phyloP scores from a whole-genome alignment of 2,797 vertebrate genomes.

The Chromis chromis region DNA sequence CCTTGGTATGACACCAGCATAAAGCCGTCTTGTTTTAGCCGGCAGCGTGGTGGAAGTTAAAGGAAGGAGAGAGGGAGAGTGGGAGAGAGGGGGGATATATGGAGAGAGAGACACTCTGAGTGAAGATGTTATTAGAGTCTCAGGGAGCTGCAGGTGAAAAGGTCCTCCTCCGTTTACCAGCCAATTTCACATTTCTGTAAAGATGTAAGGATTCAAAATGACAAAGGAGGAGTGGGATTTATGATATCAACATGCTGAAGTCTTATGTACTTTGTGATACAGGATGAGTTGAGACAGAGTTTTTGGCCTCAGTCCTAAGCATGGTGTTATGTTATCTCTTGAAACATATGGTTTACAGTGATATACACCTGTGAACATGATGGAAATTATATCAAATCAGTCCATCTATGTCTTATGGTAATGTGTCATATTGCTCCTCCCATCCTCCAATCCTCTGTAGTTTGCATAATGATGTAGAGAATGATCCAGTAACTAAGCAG shows the following conservation, averaged over 20 bases:
- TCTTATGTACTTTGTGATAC: neutral
- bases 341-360: constrained; percentile 30
- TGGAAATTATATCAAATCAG: constrained; percentile 38
- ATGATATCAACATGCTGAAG: neutral
- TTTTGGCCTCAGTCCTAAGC: constrained; percentile 40
- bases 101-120: constrained; percentile 67
- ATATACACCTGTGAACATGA: constrained; percentile 49
- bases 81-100: constrained; percentile 36
- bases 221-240: constrained; percentile 10
- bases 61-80: constrained; percentile 68
- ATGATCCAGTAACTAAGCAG: constrained; percentile 14
- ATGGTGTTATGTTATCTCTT: constrained; percentile 28
- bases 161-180: constrained; percentile 80
- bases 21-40: constrained; percentile 86
- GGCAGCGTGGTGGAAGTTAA: constrained; percentile 74
- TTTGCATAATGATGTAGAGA: constrained; percentile 38
- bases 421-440: constrained; percentile 31
- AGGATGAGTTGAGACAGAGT: constrained; percentile 9
- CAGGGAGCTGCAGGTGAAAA: constrained; percentile 97
- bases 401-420: constrained; percentile 28
- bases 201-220: constrained; percentile 33
- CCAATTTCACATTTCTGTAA: constrained; percentile 56
- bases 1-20: constrained; percentile 80
- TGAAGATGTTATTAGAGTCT: constrained; percentile 88
- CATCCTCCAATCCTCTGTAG: neutral